Base-by-base conservation (phyloP, 2,888 invertebrate genomes). In the Tipula lateralis region DNA sequence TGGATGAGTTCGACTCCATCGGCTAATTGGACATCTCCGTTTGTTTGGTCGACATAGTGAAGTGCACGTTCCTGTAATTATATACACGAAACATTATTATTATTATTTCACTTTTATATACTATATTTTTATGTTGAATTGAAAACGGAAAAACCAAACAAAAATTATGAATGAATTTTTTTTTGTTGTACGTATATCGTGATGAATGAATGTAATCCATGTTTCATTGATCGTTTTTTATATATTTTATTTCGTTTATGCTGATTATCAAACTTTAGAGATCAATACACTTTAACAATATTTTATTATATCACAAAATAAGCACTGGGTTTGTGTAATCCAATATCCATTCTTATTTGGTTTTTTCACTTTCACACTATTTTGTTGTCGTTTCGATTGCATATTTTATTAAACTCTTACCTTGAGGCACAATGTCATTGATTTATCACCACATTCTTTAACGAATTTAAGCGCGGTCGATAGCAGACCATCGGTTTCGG, bases 361-460 rank as follows among this genome's bases (percentile, higher is more conserved):
- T 82, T 82, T 13, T 82, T 82, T 82, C 82, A 82, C 82, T 82
- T 82, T 82, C 82, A 82, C 82, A 82, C 44, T 32, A n/a, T 66
- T 66, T 16, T n/a, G n/a, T n/a, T n/a, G n/a, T n/a, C n/a, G n/a
- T n/a, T n/a, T 50, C 12, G 50, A 50, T 50, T 50, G 50, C 29
- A 80, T n/a, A 44, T 44, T 82, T 30, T 30, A 4, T 29, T 29
- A 82, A 29, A 30, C 29, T 82, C 88, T 91, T 91, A 95, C 95
- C 93, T 95, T 95, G 87, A 95, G 91, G 91, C 95, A 95, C 87
- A 94, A 89, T 86, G 92, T 91, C 89, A 95, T 92, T 87, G 94
- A 93, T 87, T 92, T 93, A 87, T 92, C 91, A 84, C 93, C 93
- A 90, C 95, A 95, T 88, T 94, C 94, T 91, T 94, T 93, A 86